Percentiles rank a stretch among this genome's conserved stretches.
These are phyloP conservation scores for Opisthograptis luteolata DNA, from an alignment of 2,888 invertebrate species.

Conservation along the genomic window DNA sequence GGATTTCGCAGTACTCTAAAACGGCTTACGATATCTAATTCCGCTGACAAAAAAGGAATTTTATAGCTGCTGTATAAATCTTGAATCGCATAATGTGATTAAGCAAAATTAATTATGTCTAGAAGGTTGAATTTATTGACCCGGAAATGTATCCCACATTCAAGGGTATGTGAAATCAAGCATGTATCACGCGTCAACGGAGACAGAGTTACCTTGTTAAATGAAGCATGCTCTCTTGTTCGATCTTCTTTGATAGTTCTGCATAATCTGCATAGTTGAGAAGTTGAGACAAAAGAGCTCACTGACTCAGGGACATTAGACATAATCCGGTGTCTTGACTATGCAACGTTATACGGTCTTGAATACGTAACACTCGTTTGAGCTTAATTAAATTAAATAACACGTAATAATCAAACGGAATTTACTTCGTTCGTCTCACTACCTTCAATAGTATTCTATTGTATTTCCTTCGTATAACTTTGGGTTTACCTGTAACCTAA, in stretches of 20 bases:
- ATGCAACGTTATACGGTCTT: neutral
- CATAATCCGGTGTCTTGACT: slow-evolving; percentile 8
- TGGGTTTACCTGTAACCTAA: slow-evolving; percentile 29
- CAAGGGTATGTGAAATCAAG: slow-evolving; percentile 22
- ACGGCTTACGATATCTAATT: slow-evolving; percentile 60
- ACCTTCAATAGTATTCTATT: neutral
- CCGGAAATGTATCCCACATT: slow-evolving; percentile 28
- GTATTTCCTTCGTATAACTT: slow-evolving; percentile 3
- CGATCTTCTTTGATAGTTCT: slow-evolving; percentile 30
- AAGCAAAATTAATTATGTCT: slow-evolving; percentile 29
- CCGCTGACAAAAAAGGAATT: slow-evolving; percentile 58
- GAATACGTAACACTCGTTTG: neutral
- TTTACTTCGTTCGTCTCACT: no score
- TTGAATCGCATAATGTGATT: slow-evolving; percentile 32
- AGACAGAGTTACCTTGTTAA: slow-evolving; percentile 40
- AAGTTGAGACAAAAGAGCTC: slow-evolving; percentile 13
- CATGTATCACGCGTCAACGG: slow-evolving; percentile 42
- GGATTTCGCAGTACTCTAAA: slow-evolving; percentile 43
- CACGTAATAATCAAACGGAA: no score
- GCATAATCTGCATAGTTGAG: slow-evolving; percentile 12
- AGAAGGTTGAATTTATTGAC: slow-evolving; percentile 28
- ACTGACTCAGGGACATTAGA: slow-evolving; percentile 3
- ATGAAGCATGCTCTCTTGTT: slow-evolving; percentile 47
- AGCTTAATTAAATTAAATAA: neutral
- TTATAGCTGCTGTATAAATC: slow-evolving; percentile 39